A percentile compares a stretch with the other conserved stretches of the same genome.
Evolutionary conservation across 2,113 vertebrate species (phyloP).

Genomic region (Willisornis vidua): DNA sequence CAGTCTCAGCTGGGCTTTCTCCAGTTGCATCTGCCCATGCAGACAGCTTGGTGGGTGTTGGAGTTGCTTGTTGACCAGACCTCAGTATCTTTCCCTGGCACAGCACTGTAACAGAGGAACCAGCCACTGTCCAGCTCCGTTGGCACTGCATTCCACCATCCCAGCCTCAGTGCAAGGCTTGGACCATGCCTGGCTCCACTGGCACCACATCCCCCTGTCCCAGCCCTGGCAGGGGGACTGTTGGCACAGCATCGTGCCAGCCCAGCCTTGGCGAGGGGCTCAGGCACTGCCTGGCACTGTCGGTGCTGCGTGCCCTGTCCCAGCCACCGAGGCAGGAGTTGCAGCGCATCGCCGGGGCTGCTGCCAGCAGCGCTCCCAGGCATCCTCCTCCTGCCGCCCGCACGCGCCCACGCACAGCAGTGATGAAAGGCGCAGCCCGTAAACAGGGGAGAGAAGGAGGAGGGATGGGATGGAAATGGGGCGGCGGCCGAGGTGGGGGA

Average conservation of each 20-base stretch:
- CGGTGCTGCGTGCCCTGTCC: fast-evolving
- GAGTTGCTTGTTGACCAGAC: neutral
- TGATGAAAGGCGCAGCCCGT: neutral
- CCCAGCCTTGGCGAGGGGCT: neutral
- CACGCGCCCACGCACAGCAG: neutral
- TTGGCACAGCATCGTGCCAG: fast-evolving
- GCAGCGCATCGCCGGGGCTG: neutral
- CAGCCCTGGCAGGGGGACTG: fast-evolving
- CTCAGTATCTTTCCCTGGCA: fast-evolving
- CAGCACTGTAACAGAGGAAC: fast-evolving
- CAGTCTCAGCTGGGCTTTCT: neutral
- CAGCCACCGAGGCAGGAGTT: neutral
- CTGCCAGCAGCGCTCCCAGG: slow-evolving; percentile 3
- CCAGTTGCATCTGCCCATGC: fast-evolving
- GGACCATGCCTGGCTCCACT: fast-evolving
- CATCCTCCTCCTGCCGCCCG: neutral
- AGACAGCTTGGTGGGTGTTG: fast-evolving
- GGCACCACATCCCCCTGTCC: fast-evolving
- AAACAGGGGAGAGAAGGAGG: neutral
- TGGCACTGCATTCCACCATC: neutral
- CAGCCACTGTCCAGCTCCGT: neutral
- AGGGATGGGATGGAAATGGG: neutral
- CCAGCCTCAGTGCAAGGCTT: neutral
- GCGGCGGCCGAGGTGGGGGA: neutral
- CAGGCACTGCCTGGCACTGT: fast-evolving